Percentiles rank a stretch among this genome's conserved stretches.
phyloP scores from a whole-genome alignment of 2,113 vertebrate genomes.

The Cynopterus brachyotis region DNA sequence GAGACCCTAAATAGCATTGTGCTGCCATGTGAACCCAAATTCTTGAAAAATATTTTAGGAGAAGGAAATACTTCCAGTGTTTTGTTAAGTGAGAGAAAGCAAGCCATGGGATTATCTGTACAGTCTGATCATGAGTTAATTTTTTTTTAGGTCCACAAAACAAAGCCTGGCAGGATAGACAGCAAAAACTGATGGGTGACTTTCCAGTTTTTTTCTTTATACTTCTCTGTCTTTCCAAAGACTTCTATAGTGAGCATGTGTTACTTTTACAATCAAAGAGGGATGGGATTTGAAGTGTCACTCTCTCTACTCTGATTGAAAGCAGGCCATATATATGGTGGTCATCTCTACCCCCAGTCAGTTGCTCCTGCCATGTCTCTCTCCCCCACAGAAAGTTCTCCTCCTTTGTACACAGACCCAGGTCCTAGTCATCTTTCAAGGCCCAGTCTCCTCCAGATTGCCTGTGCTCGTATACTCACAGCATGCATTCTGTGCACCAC shows the following conservation, averaged over 20 bases:
- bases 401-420: neutral
- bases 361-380: neutral
- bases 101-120: neutral
- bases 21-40: neutral
- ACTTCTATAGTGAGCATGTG: neutral
- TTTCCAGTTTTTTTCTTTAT: neutral
- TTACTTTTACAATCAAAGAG: neutral
- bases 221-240: neutral
- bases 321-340: rapidly evolving
- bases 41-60: neutral
- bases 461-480: neutral
- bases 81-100: neutral
- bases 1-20: neutral
- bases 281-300: neutral
- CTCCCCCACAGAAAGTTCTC: neutral
- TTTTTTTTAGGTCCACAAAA: neutral
- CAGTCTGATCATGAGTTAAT: neutral
- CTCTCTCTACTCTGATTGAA: neutral
- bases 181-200: neutral
- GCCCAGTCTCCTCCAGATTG: neutral
- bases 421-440: neutral
- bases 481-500: neutral
- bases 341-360: too few species aligned
- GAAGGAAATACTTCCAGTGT: neutral
- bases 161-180: neutral